phyloP scores from a whole-genome alignment of 2,113 vertebrate genomes.

The Rhegmatorhina hoffmannsi region DNA sequence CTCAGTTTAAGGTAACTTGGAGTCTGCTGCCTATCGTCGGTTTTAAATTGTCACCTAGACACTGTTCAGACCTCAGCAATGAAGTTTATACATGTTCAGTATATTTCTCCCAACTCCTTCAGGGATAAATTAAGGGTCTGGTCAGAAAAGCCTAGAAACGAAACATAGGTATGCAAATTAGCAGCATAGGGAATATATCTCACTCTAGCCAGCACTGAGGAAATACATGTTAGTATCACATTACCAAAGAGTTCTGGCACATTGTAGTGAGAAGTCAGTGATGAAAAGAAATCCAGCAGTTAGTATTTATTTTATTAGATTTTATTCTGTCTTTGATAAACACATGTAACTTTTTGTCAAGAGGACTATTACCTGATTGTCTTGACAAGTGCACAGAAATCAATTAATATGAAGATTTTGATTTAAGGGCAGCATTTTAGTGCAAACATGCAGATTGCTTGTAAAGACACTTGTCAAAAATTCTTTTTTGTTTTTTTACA shows the following conservation, averaged over 20 bases:
- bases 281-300: neutral
- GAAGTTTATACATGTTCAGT: neutral
- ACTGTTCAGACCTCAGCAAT: neutral
- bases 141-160: neutral
- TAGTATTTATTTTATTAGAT: neutral
- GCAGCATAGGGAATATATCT: neutral
- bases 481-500: neutral
- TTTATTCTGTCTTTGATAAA: neutral
- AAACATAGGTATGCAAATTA: neutral
- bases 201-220: neutral
- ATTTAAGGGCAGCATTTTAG: neutral
- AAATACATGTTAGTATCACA: neutral
- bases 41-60: neutral
- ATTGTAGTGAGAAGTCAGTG: neutral
- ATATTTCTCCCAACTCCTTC: neutral
- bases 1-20: neutral
- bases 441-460: neutral
- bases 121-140: neutral
- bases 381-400: neutral
- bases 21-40: neutral
- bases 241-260: neutral
- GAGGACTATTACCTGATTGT: neutral
- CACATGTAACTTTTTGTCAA: neutral
- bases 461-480: neutral
- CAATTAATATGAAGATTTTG: neutral